Evolutionary conservation across 2,113 vertebrate genomes (phyloP), one percentile per base, ranked within the genome.

Genomic region (Cephalopterus ornatus): DNA sequence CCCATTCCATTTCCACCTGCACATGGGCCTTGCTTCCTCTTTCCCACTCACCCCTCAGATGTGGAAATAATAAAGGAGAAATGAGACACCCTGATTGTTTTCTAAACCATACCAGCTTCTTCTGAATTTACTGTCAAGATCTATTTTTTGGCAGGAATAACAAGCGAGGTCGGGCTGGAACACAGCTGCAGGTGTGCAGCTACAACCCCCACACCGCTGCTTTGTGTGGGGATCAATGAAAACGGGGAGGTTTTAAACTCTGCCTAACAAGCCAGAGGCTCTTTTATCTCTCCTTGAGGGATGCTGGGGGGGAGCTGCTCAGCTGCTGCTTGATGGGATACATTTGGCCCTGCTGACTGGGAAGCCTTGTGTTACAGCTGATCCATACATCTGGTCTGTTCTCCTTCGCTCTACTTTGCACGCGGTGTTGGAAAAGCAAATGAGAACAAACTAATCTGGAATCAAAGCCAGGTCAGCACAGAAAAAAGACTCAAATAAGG

Each of bases 61-160:
- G 33, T 89, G 85, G 70, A 96, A 95, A 50, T 66, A 92, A 83
- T 67, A 63, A 85, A 90, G 80, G 30, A 95, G 83, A 93, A 96
- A 83, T 53, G 42, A 94, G 93, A 91, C 76, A 50, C 70, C 12
- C 15, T 77, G 71, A 35, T 92, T 96, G 80, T 91, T 77, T 95
- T 78, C 87, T 77, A 88, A 95, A 75, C 52, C 32, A 15, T 41
- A 82, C 84, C 83, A 85, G 44, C 61, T 53, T 87, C 86, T 79
- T 78, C 63, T 23, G 16, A 75, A 92, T 92, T 96, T 95, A 97
- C 88, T 77, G 91, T 81, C 26, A n/a, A 92, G 75, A 87, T 89
- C 92, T 96, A 46, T 23, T 92, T 95, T 93, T 89, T 85, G 96
- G 91, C 90, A 95, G 89, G 86, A 62, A 76, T 89, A 92, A 92